These are phyloP conservation scores for Brachyhypopomus occidentalis DNA, from an alignment of 2,113 vertebrate species.

Conservation along the genomic window DNA sequence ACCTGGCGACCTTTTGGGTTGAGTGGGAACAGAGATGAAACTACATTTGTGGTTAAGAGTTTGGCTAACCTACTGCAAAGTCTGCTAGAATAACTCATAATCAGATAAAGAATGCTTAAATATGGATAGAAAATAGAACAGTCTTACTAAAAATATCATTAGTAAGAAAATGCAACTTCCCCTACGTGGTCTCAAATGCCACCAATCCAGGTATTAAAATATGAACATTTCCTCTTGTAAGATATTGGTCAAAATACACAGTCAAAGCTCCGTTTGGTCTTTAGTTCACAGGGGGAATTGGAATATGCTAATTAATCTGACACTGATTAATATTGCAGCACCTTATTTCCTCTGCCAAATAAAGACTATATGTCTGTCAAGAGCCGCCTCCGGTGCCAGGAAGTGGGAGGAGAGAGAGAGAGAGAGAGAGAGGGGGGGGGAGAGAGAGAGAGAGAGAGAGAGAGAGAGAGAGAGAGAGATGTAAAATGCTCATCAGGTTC, in stretches of 20 bases:
- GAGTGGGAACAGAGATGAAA: too few species aligned
- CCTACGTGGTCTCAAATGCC: too few species aligned
- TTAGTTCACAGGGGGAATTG: neutral
- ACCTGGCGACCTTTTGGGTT: neutral
- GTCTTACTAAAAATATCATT: too few species aligned
- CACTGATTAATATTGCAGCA: slow-evolving; percentile 3
- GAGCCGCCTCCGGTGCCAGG: neutral
- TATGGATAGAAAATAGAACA: too few species aligned
- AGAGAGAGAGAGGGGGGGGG: too few species aligned
- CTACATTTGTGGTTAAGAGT: too few species aligned
- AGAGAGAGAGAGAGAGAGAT: slow-evolving; percentile 1
- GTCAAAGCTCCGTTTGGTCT: neutral
- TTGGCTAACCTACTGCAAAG: too few species aligned
- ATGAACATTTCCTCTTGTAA: neutral
- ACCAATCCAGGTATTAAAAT: neutral
- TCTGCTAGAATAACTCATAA: too few species aligned
- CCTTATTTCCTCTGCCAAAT: slow-evolving; percentile 3
- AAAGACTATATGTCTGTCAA: neutral
- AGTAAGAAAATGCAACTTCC: too few species aligned
- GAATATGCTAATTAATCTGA: slow-evolving; percentile 1
- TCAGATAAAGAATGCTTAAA: too few species aligned
- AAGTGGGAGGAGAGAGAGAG: slow-evolving; percentile 14
- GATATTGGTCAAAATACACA: neutral
- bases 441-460: slow-evolving; percentile 9
- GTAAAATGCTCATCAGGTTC: slow-evolving; percentile 2